Base-by-base conservation (phyloP, 2,797 vertebrate species). In the Lutjanus argentimaculatus region DNA sequence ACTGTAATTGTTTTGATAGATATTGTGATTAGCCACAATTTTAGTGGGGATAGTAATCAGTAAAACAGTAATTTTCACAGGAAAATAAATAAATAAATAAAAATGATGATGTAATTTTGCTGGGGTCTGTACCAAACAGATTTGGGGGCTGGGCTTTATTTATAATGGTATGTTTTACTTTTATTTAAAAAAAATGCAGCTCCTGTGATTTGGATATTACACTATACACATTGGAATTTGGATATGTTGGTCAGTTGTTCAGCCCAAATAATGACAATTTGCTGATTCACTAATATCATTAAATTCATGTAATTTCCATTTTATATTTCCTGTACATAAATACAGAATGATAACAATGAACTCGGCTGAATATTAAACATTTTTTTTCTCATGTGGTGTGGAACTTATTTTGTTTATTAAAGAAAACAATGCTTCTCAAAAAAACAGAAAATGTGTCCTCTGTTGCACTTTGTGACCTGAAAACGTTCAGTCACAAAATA, bases 361-460 rank as follows among this genome's bases (percentile, higher is more conserved):
- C 13, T 77, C 12, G 74, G 48, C 12, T 83, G 5, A 66, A 43
- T 67, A 93, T 91, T 86, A 90, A 90, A 92, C 5, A 0, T 16
- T 17, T 65, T 70, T 70, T 71, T 80, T 14, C 42, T 64, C 1
- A 7, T 65, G 25, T 66, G 30, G 68, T 75, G 63, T 91, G 77
- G 66, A n/a, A 57, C 46, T 66, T 59, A 25, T 82, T 75, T 73
- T 80, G 45, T 84, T 70, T 10, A 42, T 75, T 65, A 43, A 77
- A 72, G 15, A 49, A 49, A 16, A 56, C 30, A 6, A 70, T 59
- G 11, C 53, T 66, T 51, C 2, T 51, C 6, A 21, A 58, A 79
- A 68, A 79, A 68, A 11, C 2, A 46, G 11, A 49, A 48, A 66
- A 40, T 17, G 12, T 76, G 21, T 66, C 67, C 1, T 72, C 14